Evolutionary conservation across 2,113 vertebrate genomes (phyloP).

Genomic region (Protobothrops mucrosquamatus): DNA sequence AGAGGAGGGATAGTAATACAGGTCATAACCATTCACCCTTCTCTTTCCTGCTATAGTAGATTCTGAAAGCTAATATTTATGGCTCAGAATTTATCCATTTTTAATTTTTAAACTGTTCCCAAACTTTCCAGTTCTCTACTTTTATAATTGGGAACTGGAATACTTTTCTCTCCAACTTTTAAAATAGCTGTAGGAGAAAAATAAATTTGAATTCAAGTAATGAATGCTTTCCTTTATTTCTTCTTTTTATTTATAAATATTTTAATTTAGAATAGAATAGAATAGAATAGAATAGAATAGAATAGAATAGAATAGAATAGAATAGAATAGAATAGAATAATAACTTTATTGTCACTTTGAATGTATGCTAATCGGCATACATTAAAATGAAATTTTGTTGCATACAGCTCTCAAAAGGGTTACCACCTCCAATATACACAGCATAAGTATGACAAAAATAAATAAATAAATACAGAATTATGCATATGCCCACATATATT

Average conservation of each 20-base stretch:
- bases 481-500: too few relatives aligned
- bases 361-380: too few relatives aligned
- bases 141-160: neutral
- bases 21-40: slow-evolving; percentile 19
- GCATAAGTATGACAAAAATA: too few relatives aligned
- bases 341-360: too few relatives aligned
- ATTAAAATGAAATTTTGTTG: too few relatives aligned
- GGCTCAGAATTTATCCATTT: neutral
- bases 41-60: neutral
- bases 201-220: neutral
- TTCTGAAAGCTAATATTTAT: neutral
- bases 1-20: slow-evolving; percentile 37
- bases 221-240: neutral
- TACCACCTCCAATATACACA: too few relatives aligned
- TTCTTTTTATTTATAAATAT: neutral
- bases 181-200: neutral
- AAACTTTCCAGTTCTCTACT: neutral
- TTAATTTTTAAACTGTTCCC: neutral
- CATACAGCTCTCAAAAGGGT: too few relatives aligned
- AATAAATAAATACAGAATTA: too few relatives aligned
- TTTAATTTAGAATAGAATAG: too few relatives aligned
- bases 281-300: too few relatives aligned
- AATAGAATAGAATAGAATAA: too few relatives aligned
- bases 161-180: neutral
- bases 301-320: too few relatives aligned